These are phyloP conservation scores for Heliconius aoede DNA, from an alignment of 2,888 invertebrate genomes.

Conservation along the genomic window DNA sequence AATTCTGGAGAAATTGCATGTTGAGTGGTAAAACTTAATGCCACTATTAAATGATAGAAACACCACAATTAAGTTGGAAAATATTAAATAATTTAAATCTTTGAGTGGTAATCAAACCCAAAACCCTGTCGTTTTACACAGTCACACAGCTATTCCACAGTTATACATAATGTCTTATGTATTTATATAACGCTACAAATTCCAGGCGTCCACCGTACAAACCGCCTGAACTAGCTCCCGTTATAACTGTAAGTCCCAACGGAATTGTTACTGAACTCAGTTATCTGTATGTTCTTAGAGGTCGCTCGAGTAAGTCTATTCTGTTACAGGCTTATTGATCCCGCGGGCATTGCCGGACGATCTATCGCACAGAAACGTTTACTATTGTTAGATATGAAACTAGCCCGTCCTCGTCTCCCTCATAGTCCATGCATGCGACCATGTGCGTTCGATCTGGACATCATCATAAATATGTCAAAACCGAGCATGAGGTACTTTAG, in stretches of 20 bases:
- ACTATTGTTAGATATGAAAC: constrained; percentile 29
- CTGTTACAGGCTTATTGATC: constrained; percentile 37
- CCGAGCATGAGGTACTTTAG: too few relatives aligned
- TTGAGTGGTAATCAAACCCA: too few relatives aligned
- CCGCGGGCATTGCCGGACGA: constrained; percentile 33
- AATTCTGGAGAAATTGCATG: too few relatives aligned
- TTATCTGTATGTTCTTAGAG: constrained; percentile 42
- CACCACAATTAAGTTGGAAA: too few relatives aligned
- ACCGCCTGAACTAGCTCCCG: constrained; percentile 19
- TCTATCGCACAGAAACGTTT: constrained; percentile 18
- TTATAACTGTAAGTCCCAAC: constrained; percentile 31
- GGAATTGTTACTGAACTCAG: constrained; percentile 39
- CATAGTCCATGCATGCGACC: background rate
- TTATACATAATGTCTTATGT: background rate
- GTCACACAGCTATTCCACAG: too few relatives aligned
- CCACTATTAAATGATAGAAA: too few relatives aligned
- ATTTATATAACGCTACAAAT: background rate
- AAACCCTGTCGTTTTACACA: too few relatives aligned
- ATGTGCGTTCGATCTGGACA: background rate
- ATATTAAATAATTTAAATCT: too few relatives aligned
- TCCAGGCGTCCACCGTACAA: background rate
- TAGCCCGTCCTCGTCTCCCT: background rate
- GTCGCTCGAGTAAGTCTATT: constrained; percentile 37
- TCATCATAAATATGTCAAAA: background rate
- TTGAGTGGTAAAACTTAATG: too few relatives aligned